Evolutionary conservation across 2,797 vertebrate genomes (phyloP), one percentile per base, ranked within the genome.

Genomic region (Tenualosa ilisha): DNA sequence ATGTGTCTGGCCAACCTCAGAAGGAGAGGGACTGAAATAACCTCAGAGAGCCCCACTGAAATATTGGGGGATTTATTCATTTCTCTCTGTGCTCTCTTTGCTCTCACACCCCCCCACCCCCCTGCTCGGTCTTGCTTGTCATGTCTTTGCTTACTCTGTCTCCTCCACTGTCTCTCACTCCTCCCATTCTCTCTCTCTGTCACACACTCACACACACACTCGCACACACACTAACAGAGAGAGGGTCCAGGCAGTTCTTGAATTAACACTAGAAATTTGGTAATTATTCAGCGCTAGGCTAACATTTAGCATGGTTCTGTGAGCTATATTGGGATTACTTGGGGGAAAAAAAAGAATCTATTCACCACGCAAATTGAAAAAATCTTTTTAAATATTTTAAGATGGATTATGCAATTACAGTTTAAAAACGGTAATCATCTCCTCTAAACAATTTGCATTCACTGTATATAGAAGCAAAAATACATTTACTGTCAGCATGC

Each of bases 241-340:
- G 50, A 51, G 50, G 15, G 31, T 79, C 46, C 40, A 79, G 40
- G 72, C 72, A 22, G 5, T 22, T 79, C 17, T 79, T 79, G 1
- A 46, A 79, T 79, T 56, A 68, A 61, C 86, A 87, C 84, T 72
- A 81, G 20, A 84, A 68, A 75, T 82, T 72, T 40, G 5, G 20
- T 83, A 65, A 85, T 83, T 83, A 83, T 87, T 87, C 61, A 17
- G 65, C 26, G 46, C 81, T 83, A 85, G 63, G 63, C 54, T 51
- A 61, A 17, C 84, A 83, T 68, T 81, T 50, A 84, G 22, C 75
- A 85, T 85, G 46, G 22, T 63, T 81, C 72, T 81, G 84, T 81
- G 59, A 68, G 17, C 72, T 85, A 81, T 83, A 81, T 85, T 81
- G 84, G 84, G 72, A 46, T 3, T 46, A 2, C 46, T 24, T 63